Conservation (phyloP, 2,797 vertebrate species). For the Sternotherus odoratus region DNA sequence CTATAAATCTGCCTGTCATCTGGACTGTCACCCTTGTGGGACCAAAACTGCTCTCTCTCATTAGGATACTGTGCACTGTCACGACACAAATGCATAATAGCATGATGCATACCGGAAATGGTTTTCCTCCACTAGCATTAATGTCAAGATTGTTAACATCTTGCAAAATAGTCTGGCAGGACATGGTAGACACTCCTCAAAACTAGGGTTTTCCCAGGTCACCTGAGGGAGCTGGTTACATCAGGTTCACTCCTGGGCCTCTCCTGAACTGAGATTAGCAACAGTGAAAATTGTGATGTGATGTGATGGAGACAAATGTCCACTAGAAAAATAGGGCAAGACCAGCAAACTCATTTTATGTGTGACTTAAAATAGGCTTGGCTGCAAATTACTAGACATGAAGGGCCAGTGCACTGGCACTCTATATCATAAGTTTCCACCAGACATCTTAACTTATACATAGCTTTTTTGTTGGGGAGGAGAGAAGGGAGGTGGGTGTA, state of each 20-base stretch:
- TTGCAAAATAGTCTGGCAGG: not conserved
- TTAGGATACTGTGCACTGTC: not conserved
- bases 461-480: not conserved
- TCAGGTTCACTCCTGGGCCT: not conserved
- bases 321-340: constrained; percentile 24
- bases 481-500: not conserved
- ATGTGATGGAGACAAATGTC: not conserved
- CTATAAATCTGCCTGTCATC: not conserved
- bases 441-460: constrained; percentile 44
- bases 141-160: not conserved
- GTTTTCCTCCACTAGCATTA: not conserved
- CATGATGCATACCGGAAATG: fast-evolving
- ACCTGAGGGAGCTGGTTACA: not conserved
- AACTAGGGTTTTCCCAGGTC: not conserved
- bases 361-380: constrained; percentile 57
- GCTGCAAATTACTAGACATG: not conserved
- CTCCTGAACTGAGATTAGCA: not conserved
- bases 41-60: not conserved
- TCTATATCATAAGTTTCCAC: not conserved
- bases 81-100: fast-evolving
- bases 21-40: not conserved
- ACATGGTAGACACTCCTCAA: not conserved
- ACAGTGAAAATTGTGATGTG: not conserved
- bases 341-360: constrained; percentile 11
- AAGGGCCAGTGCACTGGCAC: not conserved